Base-by-base conservation (phyloP, 2,888 invertebrate genomes). In the Pedicia rivosa region DNA sequence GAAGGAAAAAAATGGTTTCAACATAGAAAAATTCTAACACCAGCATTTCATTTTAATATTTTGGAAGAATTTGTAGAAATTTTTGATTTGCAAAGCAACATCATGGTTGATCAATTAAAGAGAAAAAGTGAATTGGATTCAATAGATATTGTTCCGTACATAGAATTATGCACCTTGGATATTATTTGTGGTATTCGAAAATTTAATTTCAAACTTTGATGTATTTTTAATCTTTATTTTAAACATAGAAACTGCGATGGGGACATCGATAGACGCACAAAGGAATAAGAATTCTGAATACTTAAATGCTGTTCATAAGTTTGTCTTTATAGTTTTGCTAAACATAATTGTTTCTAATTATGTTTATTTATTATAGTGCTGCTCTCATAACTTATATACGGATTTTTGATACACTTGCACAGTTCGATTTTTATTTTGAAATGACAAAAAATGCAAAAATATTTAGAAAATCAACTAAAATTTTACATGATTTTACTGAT, bases 11-110 rank as follows among this genome's bases (percentile, higher is more conserved):
- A n/a, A 54, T 84, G 83, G 83, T 69, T 66, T 47, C 59, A 59
- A 1, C 67, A 75, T n/a, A 65, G 83, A 33, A 80, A 78, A 55
- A 65, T 83, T 40, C 52, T 84, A 36, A 83, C 83, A 0, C 80
- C 82, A 1, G 73, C 81, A 0, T 84, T 83, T 54, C 84, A 84
- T 55, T 83, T 82, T 54, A 74, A 76, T 48, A 80, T 82, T 40
- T 59, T 84, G 25, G 72, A 78, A 50, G 71, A 77, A 47, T 83
- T 80, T 54, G 57, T 79, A 31, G 72, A 72, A 2, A 69, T 78
- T 0, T 79, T 83, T 56, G 72, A 79, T 47, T 69, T 70, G 41
- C 75, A 78, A 44, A 65, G 71, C 13, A 59, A 64, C 28, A 64
- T 73, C 12, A 56, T 83, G 41, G 54, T 70, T 2, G 46, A 44